Evolutionary conservation across 2,888 invertebrate genomes (phyloP), one percentile per base, ranked within the genome.

Genomic region (Scrobipalpa atriplicella): DNA sequence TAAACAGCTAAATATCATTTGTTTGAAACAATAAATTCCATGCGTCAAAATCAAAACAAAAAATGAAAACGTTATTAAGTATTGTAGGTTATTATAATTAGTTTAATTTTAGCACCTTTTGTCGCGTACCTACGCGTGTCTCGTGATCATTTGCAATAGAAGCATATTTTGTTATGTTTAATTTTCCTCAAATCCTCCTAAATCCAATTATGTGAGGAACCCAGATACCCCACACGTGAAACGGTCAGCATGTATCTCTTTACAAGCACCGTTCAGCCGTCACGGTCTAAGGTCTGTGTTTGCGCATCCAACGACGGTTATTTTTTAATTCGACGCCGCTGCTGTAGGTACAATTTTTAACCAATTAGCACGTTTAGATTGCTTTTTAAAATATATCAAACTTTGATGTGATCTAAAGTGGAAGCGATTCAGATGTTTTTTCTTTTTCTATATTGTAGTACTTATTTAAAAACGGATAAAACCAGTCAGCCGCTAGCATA

Each of bases 281-380:
- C 66, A 63, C 67, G 73, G 72, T 72, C 73, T 68, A 67, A 56
- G 66, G 64, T 61, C 68, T 47, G 62, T 51, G 47, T 13, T 16
- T 29, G 51, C 29, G 62, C 62, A 62, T 5, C 2, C 6, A 6
- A 10, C 58, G 36, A 18, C 38, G 41, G 41, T 41, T 19, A 41
- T 11, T 39, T 29, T 19, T 16, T 18, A 60, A 60, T 60, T 61
- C 5, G 19, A 41, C 18, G 41, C 21, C 10, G 41, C 41, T 19
- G 41, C 41, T 19, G 61, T 41, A 39, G 41, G 39, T 61, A 39
- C 10, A 18, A 41, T 41, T 29, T 5, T 19, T 7, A 19, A 58
- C 29, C 58, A 38, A 38, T 58, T 58, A 58, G 58, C 56, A 58
- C 38, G 29, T 56, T 36, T 36, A 56, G 19, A 21, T 54, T 18